These are phyloP conservation scores for Erebia ligea DNA, from an alignment of 2,888 invertebrate species.

Conservation along the genomic window DNA sequence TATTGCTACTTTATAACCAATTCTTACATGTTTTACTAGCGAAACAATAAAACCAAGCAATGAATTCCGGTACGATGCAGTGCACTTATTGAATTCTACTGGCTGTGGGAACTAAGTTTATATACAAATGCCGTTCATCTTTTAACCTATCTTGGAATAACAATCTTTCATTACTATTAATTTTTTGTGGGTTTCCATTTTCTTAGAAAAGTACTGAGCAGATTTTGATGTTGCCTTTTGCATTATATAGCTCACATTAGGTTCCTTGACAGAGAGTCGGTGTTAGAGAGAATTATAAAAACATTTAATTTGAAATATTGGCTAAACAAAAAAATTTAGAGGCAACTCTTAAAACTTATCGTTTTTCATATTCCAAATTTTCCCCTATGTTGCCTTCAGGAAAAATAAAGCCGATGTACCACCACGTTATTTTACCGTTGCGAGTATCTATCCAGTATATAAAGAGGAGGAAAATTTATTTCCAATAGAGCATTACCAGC, in stretches of 20 bases:
- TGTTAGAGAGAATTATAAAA: no score
- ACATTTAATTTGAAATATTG: no score
- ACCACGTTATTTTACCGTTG: slow-evolving; percentile 20
- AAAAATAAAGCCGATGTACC: slow-evolving; percentile 1
- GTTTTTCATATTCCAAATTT: neutral
- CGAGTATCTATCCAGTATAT: slow-evolving; percentile 23
- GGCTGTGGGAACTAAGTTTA: neutral
- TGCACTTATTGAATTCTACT: neutral
- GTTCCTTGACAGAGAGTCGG: no score
- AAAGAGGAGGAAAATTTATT: slow-evolving; percentile 38
- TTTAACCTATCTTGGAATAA: neutral
- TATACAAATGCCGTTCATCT: neutral
- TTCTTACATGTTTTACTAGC: no score
- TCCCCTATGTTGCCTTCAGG: neutral
- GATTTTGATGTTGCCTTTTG: no score
- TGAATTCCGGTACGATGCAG: neutral
- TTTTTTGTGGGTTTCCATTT: no score
- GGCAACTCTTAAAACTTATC: neutral
- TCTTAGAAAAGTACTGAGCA: no score
- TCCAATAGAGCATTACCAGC: slow-evolving; percentile 38
- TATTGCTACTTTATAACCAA: no score
- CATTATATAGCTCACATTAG: no score
- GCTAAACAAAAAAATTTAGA: neutral
- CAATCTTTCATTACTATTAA: no score
- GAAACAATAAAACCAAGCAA: neutral